These are phyloP conservation scores for Cosmia trapezina DNA, from an alignment of 2,888 invertebrate species.

Conservation along the genomic window DNA sequence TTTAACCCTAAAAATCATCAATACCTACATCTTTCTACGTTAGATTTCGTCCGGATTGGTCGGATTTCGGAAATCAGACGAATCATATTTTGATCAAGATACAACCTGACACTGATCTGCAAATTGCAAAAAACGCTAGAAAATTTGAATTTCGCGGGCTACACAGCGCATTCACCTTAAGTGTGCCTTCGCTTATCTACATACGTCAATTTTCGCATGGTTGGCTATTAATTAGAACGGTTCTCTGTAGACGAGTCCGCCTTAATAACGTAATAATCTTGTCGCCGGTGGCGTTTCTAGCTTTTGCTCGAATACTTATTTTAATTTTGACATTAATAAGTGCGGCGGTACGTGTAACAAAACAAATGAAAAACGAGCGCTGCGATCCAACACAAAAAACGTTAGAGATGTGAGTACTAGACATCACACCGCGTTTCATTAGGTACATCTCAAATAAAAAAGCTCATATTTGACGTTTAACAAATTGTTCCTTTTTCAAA, in stretches of 20 bases:
- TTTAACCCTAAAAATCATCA: no score
- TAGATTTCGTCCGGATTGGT: no score
- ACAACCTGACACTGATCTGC: no score
- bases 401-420: slow-evolving; percentile 83
- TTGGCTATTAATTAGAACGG: slow-evolving; percentile 82
- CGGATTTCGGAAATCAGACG: no score
- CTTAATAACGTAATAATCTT: slow-evolving; percentile 84
- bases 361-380: slow-evolving; percentile 87
- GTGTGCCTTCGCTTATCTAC: slow-evolving; percentile 51
- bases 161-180: neutral
- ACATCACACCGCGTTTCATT: slow-evolving; percentile 88
- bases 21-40: no score
- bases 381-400: slow-evolving; percentile 84
- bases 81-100: no score
- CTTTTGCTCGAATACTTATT: slow-evolving; percentile 82
- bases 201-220: slow-evolving; percentile 74
- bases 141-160: no score
- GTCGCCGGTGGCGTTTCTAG: slow-evolving; percentile 83
- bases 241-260: slow-evolving; percentile 69
- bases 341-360: slow-evolving; percentile 80
- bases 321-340: slow-evolving; percentile 86
- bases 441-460: slow-evolving; percentile 86
- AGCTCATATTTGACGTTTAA: slow-evolving; percentile 91
- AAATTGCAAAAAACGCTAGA: no score
- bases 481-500: slow-evolving; percentile 91